Evolutionary conservation across 2,888 invertebrate genomes (phyloP).

Genomic region (Hylaea fasciaria): DNA sequence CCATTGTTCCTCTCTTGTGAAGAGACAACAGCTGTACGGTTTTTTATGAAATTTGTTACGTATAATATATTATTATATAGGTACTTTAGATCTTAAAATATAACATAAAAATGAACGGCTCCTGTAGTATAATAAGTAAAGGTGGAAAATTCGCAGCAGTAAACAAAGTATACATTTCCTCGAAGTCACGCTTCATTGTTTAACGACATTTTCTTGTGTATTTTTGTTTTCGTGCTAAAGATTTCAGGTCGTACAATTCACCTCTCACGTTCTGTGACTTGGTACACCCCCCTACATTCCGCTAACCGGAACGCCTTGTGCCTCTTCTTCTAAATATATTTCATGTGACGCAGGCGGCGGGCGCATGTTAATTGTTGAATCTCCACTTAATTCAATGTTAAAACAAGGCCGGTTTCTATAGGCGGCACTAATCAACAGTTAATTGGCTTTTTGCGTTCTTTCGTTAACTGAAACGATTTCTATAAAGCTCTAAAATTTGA

Average conservation of each 20-base stretch:
- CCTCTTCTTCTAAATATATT: constrained; percentile 62
- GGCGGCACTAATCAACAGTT: constrained; percentile 18
- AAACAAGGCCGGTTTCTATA: constrained; percentile 38
- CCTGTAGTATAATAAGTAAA: too few species aligned
- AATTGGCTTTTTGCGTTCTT: constrained; percentile 11
- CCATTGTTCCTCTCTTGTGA: too few species aligned
- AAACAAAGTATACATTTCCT: too few species aligned
- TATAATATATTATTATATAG: too few species aligned
- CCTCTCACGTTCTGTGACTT: constrained; percentile 26
- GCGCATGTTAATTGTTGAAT: constrained; percentile 41
- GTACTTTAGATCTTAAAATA: too few species aligned
- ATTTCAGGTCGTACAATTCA: background rate
- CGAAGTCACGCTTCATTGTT: too few species aligned
- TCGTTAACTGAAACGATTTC: background rate
- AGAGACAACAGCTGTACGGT: too few species aligned
- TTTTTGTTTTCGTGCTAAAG: too few species aligned
- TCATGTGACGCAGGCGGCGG: constrained; percentile 29
- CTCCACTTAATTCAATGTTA: constrained; percentile 44
- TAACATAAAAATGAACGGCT: too few species aligned
- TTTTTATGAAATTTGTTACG: too few species aligned
- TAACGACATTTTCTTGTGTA: background rate
- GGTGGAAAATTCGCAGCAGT: too few species aligned
- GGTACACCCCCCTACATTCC: constrained; percentile 48
- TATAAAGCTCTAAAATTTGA: background rate
- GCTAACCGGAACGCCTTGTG: constrained; percentile 61